Percentiles rank a stretch among this genome's conserved stretches.
phyloP scores from a whole-genome alignment of 53 echinoderm and acorn worm species.

The Mesocentrotus franciscanus region DNA sequence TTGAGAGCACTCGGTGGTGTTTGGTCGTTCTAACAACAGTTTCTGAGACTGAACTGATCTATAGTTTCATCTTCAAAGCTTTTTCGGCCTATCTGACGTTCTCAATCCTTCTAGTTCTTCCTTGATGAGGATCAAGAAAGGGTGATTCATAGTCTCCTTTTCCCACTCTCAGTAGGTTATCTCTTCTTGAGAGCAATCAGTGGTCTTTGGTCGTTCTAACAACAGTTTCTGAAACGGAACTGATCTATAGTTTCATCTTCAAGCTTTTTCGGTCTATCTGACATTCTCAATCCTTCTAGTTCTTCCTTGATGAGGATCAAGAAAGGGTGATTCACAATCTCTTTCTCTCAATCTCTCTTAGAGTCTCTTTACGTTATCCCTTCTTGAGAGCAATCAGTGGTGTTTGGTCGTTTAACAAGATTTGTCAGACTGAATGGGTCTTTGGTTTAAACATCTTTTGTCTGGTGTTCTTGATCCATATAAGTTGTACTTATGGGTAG shows the following conservation, averaged over 20 bases:
- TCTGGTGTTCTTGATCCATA: too few relatives aligned
- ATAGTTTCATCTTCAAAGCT: neutral
- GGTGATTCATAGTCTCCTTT: neutral
- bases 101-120: neutral
- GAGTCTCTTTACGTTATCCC: too few relatives aligned
- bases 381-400: neutral
- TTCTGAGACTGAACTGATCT: neutral
- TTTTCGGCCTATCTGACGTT: neutral
- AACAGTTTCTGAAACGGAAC: too few relatives aligned
- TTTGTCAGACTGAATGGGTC: neutral
- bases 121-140: conserved; percentile 18
- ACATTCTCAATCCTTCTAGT: neutral
- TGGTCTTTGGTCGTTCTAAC: too few relatives aligned
- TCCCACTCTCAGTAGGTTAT: too few relatives aligned
- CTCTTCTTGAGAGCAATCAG: neutral
- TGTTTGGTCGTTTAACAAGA: too few relatives aligned
- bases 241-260: neutral
- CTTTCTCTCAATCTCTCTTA: too few relatives aligned
- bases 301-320: conserved; percentile 10
- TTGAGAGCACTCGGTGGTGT: neutral
- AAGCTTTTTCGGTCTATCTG: neutral
- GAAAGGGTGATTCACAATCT: neutral
- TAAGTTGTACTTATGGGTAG: too few relatives aligned
- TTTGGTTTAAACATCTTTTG: too few relatives aligned
- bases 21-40: too few relatives aligned